A percentile compares a stretch with the other conserved stretches of the same genome.
These are phyloP conservation scores for Hyposmocoma kahamanoa DNA, from an alignment of 1,140 invertebrate genomes.

Conservation along the genomic window DNA sequence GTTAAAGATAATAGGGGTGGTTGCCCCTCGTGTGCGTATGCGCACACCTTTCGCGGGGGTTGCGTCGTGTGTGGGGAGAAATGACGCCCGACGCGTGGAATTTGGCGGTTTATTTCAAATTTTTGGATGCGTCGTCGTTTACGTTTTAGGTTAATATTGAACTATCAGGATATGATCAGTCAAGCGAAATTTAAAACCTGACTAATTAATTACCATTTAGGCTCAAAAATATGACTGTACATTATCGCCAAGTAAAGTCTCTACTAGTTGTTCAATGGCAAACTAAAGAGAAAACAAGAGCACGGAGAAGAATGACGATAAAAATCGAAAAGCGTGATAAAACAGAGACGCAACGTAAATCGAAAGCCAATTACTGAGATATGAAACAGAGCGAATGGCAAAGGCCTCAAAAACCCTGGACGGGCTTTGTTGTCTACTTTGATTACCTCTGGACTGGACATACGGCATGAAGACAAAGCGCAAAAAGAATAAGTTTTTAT, in stretches of 20 bases:
- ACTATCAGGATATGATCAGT: no score
- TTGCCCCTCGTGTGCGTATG: constrained; percentile 34
- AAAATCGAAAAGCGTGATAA: constrained; percentile 17
- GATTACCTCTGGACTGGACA: constrained; percentile 32
- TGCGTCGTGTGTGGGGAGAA: constrained; percentile 33
- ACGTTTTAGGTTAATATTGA: no score
- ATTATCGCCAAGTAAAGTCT: no score
- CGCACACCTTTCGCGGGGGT: constrained; percentile 63
- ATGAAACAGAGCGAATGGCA: constrained; percentile 36
- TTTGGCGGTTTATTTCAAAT: constrained; percentile 63
- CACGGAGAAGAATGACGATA: background rate
- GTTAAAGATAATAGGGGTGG: constrained; percentile 71
- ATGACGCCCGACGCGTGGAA: constrained; percentile 33
- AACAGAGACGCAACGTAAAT: constrained; percentile 32
- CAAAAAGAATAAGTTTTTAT: constrained; percentile 2
- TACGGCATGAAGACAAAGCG: constrained; percentile 37
- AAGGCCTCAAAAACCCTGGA: constrained; percentile 49
- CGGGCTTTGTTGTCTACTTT: constrained; percentile 54
- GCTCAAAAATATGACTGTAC: no score
- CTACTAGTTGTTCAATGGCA: no score
- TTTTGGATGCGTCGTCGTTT: constrained; percentile 23
- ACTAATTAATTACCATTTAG: no score
- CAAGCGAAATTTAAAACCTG: no score
- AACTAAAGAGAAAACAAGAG: background rate
- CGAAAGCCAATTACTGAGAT: constrained; percentile 58